phyloP scores from a whole-genome alignment of 2,797 vertebrate species.

The Heliangelus exortis region DNA sequence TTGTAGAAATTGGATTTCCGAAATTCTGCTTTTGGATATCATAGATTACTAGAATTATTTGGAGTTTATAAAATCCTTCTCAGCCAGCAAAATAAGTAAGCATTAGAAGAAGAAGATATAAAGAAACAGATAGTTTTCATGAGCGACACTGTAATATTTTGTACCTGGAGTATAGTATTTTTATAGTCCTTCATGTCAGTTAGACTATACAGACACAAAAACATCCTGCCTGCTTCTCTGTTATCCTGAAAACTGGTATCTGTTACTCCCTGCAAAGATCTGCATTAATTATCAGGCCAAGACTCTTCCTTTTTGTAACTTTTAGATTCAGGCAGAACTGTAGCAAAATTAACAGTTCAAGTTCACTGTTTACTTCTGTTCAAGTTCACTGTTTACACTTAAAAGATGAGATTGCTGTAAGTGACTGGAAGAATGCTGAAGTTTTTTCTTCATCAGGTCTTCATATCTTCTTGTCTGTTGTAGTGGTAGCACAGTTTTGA shows the following conservation, averaged over 20 bases:
- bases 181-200: background rate
- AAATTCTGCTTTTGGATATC: conserved; percentile 41
- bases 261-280: background rate
- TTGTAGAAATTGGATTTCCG: conserved; percentile 26
- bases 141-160: background rate
- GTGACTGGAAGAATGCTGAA: background rate
- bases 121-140: background rate
- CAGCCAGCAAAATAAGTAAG: conserved; percentile 13
- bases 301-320: background rate
- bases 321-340: background rate
- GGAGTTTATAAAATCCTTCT: conserved; percentile 40
- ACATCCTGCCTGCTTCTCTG: background rate
- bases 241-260: background rate
- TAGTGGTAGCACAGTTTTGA: background rate
- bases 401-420: background rate
- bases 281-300: background rate
- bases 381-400: background rate
- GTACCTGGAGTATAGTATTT: background rate
- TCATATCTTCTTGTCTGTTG: background rate
- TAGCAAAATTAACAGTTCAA: background rate
- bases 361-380: background rate
- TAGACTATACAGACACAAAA: background rate
- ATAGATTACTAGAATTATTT: conserved; percentile 31
- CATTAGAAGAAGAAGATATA: background rate
- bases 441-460: background rate